Conservation (phyloP, 2,888 invertebrate species). For the Cerastis leucographa region DNA sequence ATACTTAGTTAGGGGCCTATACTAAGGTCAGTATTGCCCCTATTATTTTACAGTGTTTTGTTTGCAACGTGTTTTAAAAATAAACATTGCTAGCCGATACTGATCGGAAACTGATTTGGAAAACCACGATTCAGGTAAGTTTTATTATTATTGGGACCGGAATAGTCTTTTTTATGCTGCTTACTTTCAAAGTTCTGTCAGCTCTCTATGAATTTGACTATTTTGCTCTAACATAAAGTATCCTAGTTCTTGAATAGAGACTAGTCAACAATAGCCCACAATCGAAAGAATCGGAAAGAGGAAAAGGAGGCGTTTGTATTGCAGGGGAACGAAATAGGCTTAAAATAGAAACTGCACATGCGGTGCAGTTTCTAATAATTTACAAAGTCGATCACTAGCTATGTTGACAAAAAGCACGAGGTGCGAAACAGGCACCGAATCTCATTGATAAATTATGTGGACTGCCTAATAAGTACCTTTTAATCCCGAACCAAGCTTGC, state of each 20-base stretch:
- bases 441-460: conserved; percentile 31
- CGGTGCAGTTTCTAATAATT: background rate
- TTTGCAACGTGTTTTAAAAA: background rate
- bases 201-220: background rate
- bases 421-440: background rate
- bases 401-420: background rate
- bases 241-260: background rate
- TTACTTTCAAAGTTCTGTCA: background rate
- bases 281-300: background rate
- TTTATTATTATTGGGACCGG: background rate
- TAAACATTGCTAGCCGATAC: background rate
- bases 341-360: background rate
- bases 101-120: background rate
- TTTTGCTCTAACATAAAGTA: background rate
- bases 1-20: background rate
- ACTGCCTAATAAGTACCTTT: conserved; percentile 21
- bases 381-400: background rate
- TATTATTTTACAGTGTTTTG: background rate
- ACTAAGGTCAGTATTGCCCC: background rate
- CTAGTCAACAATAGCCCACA: background rate
- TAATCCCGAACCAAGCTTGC: conserved; percentile 21
- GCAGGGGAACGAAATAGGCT: background rate
- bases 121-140: background rate
- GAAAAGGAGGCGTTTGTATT: background rate
- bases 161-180: background rate